Evolutionary conservation across 2,888 invertebrate genomes (phyloP), one percentile per base, ranked within the genome.

Genomic region (Apamea sordens): DNA sequence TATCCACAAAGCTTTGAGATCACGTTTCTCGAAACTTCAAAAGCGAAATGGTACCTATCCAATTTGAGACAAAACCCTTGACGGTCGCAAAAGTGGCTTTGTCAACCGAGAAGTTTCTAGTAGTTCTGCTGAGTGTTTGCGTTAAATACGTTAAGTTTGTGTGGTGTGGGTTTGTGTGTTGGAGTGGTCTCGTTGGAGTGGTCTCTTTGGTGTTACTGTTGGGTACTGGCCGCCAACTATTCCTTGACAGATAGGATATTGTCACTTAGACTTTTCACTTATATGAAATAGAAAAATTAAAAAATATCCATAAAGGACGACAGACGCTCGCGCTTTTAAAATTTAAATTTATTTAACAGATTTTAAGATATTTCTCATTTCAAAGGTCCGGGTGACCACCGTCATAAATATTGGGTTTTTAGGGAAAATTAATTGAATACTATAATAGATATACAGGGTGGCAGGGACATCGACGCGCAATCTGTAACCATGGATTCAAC

Each of bases 1-100:
- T 32, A 50, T 59, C 21, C 24, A 44, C 61, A 79, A 36, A 79
- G 61, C 67, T 72, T 67, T 69, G 61, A 79, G 71, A 84, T 68
- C 61, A 41, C 18, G 41, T 59, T 69, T 59, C 80, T 41, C 4
- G 24, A 36, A 64, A 44, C 64, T 64, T 68, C 28, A 15, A 36
- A 71, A 64, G 65, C 28, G 18, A 67, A 24, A 50, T 21, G 13
- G 77, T 68, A 61, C n/a, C n/a, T n/a, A n/a, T 73, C 32, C 15
- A 64, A 84, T 79, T 83, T 59, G 64, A 50, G 32, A 36, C 15
- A 13, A 56, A 59, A 24, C 56, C 47, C 32, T 70, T 53, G 70
- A 24, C 7, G 28, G 15, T 70, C 24, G 13, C 36, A 28, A 41
- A 65, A 28, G 50, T 61, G 59, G 36, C 21, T 69, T 70, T 41